Conservation (phyloP, 2,888 invertebrate species). For the Dryococelus australis region DNA sequence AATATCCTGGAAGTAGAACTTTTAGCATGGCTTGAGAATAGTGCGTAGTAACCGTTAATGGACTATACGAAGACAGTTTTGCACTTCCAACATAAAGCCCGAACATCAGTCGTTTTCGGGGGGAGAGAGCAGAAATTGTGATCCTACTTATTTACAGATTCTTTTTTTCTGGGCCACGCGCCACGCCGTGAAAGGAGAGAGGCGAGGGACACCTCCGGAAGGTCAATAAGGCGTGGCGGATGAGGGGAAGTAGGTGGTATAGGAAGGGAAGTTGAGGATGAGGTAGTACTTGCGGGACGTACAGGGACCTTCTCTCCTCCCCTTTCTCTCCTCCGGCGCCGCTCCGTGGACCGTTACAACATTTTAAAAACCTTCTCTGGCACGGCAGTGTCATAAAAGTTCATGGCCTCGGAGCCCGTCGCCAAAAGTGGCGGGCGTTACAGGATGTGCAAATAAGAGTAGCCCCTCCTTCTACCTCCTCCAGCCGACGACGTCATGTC, state of each 20-base stretch:
- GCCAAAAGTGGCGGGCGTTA: background rate
- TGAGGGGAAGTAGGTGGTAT: background rate
- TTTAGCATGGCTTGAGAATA: too few relatives aligned
- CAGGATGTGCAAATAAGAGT: background rate
- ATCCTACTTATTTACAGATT: background rate
- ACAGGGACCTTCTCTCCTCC: background rate
- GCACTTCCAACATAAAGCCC: background rate
- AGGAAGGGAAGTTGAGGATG: background rate
- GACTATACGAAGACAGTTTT: background rate
- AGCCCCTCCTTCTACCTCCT: background rate
- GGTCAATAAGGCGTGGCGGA: conserved; percentile 1
- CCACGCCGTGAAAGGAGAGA: too few relatives aligned
- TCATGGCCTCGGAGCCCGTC: background rate
- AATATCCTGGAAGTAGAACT: too few relatives aligned
- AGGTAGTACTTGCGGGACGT: background rate
- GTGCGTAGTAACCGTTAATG: too few relatives aligned
- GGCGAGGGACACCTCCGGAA: background rate
- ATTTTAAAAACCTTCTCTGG: conserved; percentile 10
- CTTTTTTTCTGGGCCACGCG: background rate
- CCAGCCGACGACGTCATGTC: background rate
- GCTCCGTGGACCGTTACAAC: background rate
- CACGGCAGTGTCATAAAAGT: background rate
- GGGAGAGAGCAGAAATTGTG: background rate
- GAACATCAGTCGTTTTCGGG: background rate
- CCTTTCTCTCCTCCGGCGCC: background rate